Base-by-base conservation (phyloP, 2,888 invertebrate genomes). In the Artemia sp. region DNA sequence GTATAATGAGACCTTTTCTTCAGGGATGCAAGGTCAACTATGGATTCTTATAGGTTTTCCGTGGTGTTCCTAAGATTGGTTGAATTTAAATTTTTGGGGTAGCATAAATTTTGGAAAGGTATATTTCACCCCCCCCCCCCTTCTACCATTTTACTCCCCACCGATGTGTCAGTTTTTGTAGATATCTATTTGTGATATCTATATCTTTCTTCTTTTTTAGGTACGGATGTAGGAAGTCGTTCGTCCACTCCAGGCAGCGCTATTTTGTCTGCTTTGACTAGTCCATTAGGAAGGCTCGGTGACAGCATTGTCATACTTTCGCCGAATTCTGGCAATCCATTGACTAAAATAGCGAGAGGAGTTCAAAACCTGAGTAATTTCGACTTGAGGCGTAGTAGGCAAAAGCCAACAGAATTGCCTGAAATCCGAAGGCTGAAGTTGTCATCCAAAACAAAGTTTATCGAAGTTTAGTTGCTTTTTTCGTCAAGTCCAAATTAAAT, bases 341-440 rank as follows among this genome's bases (percentile, higher is more conserved):
- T 92, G 51, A 87, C 89, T 0, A 91, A 90, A 77, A 79, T 92
- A 68, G 92, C 92, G 1, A 90, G 89, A 77, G 91, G 91, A 0
- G 86, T 92, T 75, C 91, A 91, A 78, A 88, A 83, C 75, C 81
- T 92, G 69, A 86, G 89, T 12, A 92, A 90, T 80, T 82, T 92
- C 75, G 91, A 91, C 80, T 90, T 90, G 0, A 83, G 90, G 72
- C 90, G 64, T 19, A 19, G 14, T 8, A n/a, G 14, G 24, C 64
- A 9, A n/a, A 10, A 19, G 24, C 64, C 24, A 9, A n/a, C 11
- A 24, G 64, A 58, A 24, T 10, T 24, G 24, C 64, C 24, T 10
- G 64, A 58, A 24, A 58, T 58, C 14, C n/a, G 11, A 58, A 58
- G 64, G 11, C 11, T 58, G n/a, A 58, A 58, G 64, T 19, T n/a